Evolutionary conservation across 2,797 vertebrate species (phyloP).

Genomic region (Protosalanx chinensis): DNA sequence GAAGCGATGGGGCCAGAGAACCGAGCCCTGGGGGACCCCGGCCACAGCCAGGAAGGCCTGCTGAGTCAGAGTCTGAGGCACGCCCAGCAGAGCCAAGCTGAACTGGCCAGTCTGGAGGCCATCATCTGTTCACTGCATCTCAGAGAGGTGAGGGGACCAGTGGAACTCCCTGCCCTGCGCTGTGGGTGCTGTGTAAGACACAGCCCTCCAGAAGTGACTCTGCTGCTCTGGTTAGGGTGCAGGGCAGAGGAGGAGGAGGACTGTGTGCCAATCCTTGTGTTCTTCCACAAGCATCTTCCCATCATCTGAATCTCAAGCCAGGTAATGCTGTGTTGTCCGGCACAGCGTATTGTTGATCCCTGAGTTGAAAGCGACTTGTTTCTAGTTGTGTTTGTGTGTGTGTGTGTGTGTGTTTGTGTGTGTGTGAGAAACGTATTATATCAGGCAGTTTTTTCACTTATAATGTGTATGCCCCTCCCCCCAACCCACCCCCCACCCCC

Average conservation of each 20-base stretch:
- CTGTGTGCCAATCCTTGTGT: constrained; percentile 49
- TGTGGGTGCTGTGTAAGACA: neutral
- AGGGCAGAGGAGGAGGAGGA: constrained; percentile 44
- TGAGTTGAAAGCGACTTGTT: neutral
- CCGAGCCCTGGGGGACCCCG: constrained; percentile 67
- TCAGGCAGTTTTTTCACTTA: too few species aligned
- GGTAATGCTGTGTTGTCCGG: constrained; percentile 22
- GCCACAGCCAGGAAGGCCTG: constrained; percentile 58
- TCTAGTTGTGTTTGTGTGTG: neutral
- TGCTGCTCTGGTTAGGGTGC: constrained; percentile 8
- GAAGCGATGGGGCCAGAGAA: constrained; percentile 70
- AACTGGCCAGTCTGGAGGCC: constrained; percentile 70
- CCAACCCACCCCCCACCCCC: too few species aligned
- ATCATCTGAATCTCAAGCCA: constrained; percentile 30
- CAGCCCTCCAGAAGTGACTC: neutral
- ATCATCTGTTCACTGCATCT: constrained; percentile 66
- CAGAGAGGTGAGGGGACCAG: constrained; percentile 40
- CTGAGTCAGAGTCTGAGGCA: constrained; percentile 67
- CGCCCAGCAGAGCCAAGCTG: constrained; percentile 61
- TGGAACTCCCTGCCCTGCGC: neutral
- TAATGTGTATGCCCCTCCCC: too few species aligned
- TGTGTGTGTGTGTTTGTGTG: neutral
- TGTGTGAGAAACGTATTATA: neutral
- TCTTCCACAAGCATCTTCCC: constrained; percentile 14
- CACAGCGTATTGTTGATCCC: neutral